Conservation (phyloP, 1,140 invertebrate species). For the Drosophila ficusphila region DNA sequence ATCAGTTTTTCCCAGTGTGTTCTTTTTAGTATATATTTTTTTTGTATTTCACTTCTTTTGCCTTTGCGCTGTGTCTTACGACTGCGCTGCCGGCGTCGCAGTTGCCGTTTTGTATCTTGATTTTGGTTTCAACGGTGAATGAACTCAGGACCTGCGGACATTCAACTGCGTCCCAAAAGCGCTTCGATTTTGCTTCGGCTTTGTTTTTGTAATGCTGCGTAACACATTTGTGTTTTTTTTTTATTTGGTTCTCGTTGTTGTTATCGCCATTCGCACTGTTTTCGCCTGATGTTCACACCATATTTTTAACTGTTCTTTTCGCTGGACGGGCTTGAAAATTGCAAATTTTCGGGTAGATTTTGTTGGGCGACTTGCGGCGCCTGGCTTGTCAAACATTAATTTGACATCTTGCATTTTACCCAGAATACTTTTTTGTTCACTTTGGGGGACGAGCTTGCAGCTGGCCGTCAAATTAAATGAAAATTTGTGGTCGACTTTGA, state of each 20-base stretch:
- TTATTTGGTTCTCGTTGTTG: slow-evolving; percentile 8
- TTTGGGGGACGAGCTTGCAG: neutral
- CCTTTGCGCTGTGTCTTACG: slow-evolving; percentile 46
- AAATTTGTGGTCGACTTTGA: slow-evolving; percentile 50
- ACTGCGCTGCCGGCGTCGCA: slow-evolving; percentile 40
- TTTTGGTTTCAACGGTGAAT: slow-evolving; percentile 82
- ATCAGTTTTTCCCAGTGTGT: neutral
- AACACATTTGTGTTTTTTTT: slow-evolving; percentile 57
- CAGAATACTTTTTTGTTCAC: neutral
- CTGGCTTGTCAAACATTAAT: slow-evolving; percentile 53
- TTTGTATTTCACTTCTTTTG: slow-evolving; percentile 47
- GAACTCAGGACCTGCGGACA: slow-evolving; percentile 79
- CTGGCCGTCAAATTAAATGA: slow-evolving; percentile 46
- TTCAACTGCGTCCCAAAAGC: slow-evolving; percentile 78
- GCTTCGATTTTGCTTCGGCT: slow-evolving; percentile 44
- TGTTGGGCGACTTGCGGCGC: slow-evolving; percentile 11
- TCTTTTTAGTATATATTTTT: slow-evolving; percentile 22
- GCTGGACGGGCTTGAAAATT: slow-evolving; percentile 19
- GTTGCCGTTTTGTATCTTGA: slow-evolving; percentile 73
- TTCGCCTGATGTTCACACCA: slow-evolving; percentile 19
- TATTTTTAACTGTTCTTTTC: slow-evolving; percentile 42
- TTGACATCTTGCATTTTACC: slow-evolving; percentile 37
- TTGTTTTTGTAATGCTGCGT: slow-evolving; percentile 54
- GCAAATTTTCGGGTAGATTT: slow-evolving; percentile 21
- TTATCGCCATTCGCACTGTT: slow-evolving; percentile 14